Conservation (phyloP, 2,797 vertebrate species). For the Poeciliopsis infans region DNA sequence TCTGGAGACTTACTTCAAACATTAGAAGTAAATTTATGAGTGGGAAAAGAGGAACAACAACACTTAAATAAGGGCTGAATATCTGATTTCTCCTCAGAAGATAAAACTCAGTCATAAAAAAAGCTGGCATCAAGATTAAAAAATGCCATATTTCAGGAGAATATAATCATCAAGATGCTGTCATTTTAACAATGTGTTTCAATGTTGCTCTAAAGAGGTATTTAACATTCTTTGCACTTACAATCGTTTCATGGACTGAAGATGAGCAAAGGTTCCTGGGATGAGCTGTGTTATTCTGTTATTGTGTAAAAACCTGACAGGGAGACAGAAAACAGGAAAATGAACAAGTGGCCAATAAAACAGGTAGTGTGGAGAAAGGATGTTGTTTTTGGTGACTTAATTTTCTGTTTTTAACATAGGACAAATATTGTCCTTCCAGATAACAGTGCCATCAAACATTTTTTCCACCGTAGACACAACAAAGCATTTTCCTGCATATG, state of each 20-base stretch:
- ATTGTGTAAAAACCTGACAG: conserved; percentile 95
- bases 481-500: conserved; percentile 25
- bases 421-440: conserved; percentile 53
- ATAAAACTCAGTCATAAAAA: background rate
- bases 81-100: background rate
- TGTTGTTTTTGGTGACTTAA: conserved; percentile 22
- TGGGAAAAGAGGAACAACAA: background rate
- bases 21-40: conserved; percentile 4
- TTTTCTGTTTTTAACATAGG: conserved; percentile 34
- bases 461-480: background rate
- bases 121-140: background rate
- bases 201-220: background rate
- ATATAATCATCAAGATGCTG: background rate
- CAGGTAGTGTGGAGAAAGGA: background rate
- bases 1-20: background rate
- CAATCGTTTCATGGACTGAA: conserved; percentile 97
- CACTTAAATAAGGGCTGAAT: background rate
- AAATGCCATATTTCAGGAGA: background rate
- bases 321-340: conserved; percentile 23
- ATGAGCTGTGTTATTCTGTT: conserved; percentile 94
- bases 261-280: conserved; percentile 92
- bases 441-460: background rate
- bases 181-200: background rate
- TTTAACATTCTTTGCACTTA: conserved; percentile 81
- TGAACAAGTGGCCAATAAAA: background rate